Conservation (phyloP, 2,113 vertebrate genomes). For the Piliocolobus tephrosceles region DNA sequence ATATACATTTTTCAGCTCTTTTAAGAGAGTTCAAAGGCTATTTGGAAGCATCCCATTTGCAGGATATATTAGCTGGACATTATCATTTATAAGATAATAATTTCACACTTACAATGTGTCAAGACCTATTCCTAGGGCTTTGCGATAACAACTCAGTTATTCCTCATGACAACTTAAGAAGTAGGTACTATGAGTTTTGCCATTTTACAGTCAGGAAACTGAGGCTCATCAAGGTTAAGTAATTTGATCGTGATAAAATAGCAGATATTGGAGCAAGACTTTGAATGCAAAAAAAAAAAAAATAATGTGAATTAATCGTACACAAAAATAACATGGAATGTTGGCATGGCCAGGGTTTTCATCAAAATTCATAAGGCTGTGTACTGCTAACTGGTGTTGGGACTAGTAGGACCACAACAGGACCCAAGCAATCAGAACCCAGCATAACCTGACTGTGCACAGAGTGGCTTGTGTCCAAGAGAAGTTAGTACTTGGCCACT, state of each 20-base stretch:
- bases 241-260: not conserved
- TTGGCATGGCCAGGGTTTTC: not conserved
- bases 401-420: not conserved
- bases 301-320: not conserved
- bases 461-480: not conserved
- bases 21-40: not conserved
- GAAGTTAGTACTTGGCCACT: not conserved
- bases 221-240: not conserved
- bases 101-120: not conserved
- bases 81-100: not conserved
- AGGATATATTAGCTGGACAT: not conserved
- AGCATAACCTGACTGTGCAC: fast-evolving
- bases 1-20: not conserved
- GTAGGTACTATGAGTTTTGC: not conserved
- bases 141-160: not conserved
- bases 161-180: not conserved
- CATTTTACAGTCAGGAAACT: not conserved
- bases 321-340: not conserved
- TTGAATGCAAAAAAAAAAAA: not conserved
- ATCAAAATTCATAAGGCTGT: not conserved
- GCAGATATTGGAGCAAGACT: not conserved
- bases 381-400: not conserved
- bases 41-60: not conserved
- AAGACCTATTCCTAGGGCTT: not conserved
- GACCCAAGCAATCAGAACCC: not conserved